Base-by-base conservation (phyloP, 2,113 vertebrate genomes). In the Carollia perspicillata region DNA sequence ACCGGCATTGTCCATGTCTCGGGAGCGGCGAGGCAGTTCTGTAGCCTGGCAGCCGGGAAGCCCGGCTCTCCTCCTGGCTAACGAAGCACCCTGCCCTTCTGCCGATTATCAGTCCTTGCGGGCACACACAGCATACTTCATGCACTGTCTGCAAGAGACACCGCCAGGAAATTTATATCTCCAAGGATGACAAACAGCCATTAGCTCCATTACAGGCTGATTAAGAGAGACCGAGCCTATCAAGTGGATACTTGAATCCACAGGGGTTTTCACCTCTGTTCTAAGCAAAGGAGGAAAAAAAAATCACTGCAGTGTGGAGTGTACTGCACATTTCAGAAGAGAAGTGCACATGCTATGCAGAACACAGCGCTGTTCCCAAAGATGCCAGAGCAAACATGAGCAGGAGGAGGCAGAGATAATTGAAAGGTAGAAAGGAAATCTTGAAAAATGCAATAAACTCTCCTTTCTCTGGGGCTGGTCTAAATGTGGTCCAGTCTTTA, bases 141-240 rank as follows among this genome's bases (percentile, higher is more conserved):
- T 98, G 98, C 96, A 97, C 98, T 98, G 98, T 98, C 98, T 98
- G 98, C 98, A 98, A 98, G 97, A 99, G 98, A 98, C 98, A 98
- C 98, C 97, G 98, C 98, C 98, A 98, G 98, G 98, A 99, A 99
- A 99, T 98, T 98, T 98, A 98, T 98, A 98, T 98, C 98, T 98
- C 98, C 98, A 98, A 98, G 98, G 98, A 99, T 98, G 99, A 99
- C 98, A 99, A 98, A 99, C 98, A 98, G 98, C 98, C 98, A 99
- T 98, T 99, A 99, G 98, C 98, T 99, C 98, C 98, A 99, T 99
- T 98, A 98, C 97, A 97, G 98, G 98, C 98, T 98, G 98, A 98
- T 98, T 98, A 98, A 98, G 97, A 98, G 97, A 98, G 96, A 98
- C 97, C 10, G 97, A 98, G 98, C 98, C 98, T 98, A 99, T 98